Conservation (phyloP, 2,113 vertebrate genomes). For the Uria lomvia region DNA sequence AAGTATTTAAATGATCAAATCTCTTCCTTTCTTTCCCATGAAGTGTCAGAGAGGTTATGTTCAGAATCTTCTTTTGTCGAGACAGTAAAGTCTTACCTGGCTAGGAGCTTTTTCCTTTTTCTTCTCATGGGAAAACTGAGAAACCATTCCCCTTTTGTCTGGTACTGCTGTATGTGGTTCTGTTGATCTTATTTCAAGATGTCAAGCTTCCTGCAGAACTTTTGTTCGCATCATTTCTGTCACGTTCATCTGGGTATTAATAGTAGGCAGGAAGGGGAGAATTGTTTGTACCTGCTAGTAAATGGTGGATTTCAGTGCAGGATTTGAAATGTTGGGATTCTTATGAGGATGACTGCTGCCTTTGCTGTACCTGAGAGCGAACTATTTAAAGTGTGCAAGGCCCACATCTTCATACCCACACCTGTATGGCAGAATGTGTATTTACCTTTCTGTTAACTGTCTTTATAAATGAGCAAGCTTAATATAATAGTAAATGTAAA, state of each 20-base stretch:
- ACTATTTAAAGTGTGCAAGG: background rate
- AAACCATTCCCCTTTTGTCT: background rate
- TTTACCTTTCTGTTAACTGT: background rate
- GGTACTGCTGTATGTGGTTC: background rate
- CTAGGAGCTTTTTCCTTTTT: background rate
- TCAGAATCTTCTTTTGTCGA: background rate
- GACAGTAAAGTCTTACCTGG: background rate
- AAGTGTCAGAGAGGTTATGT: background rate
- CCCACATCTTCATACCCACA: background rate
- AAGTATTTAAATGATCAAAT: background rate
- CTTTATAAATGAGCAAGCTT: background rate
- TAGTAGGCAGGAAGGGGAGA: background rate
- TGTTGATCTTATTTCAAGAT: background rate
- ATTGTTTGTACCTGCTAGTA: background rate
- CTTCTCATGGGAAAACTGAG: background rate
- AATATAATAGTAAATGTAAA: background rate
- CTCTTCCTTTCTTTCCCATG: background rate
- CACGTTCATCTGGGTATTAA: background rate
- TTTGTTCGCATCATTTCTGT: background rate
- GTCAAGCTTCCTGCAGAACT: background rate
- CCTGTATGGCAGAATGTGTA: background rate
- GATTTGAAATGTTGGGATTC: background rate
- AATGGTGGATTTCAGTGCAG: background rate
- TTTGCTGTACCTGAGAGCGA: background rate
- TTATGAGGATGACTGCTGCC: background rate